Evolutionary conservation across 2,888 invertebrate genomes (phyloP).

Genomic region (Drosophila melanosoma): DNA sequence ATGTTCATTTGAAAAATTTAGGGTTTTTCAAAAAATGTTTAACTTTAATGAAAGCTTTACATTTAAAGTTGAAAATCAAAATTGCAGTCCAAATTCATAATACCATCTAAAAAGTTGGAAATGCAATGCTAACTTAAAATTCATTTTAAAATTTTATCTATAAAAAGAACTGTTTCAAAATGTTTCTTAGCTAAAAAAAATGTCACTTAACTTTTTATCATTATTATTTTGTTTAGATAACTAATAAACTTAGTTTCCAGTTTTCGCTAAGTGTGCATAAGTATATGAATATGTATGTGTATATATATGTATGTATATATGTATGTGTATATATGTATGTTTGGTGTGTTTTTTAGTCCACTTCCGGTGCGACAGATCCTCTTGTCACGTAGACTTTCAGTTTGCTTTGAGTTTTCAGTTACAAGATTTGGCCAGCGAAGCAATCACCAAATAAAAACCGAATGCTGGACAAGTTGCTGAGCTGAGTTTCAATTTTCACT

Average conservation of each 20-base stretch:
- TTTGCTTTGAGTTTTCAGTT: slow-evolving; percentile 77
- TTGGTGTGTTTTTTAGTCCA: slow-evolving; percentile 1
- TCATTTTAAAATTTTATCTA: not conserved
- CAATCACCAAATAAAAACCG: slow-evolving; percentile 72
- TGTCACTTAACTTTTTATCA: not conserved
- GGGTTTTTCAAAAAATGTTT: not conserved
- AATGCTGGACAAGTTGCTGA: slow-evolving; percentile 76
- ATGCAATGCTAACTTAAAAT: not conserved
- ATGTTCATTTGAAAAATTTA: rapidly evolving
- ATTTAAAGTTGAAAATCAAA: not conserved
- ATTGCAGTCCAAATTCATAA: not conserved
- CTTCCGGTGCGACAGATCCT: slow-evolving; percentile 42
- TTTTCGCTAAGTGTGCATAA: not conserved
- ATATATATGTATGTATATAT: not conserved
- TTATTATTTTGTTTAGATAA: not conserved
- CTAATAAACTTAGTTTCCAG: not conserved
- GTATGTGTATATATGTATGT: not conserved
- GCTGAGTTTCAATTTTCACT: slow-evolving; percentile 78
- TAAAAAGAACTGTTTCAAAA: not conserved
- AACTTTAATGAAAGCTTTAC: not conserved
- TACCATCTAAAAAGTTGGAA: not conserved
- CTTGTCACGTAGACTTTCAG: slow-evolving; percentile 65
- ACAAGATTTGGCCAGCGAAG: slow-evolving; percentile 63
- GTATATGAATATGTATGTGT: not conserved
- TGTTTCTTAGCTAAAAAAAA: not conserved